These are phyloP conservation scores for Poeciliopsis prolifica DNA, from an alignment of 2,113 vertebrate species.

Conservation along the genomic window DNA sequence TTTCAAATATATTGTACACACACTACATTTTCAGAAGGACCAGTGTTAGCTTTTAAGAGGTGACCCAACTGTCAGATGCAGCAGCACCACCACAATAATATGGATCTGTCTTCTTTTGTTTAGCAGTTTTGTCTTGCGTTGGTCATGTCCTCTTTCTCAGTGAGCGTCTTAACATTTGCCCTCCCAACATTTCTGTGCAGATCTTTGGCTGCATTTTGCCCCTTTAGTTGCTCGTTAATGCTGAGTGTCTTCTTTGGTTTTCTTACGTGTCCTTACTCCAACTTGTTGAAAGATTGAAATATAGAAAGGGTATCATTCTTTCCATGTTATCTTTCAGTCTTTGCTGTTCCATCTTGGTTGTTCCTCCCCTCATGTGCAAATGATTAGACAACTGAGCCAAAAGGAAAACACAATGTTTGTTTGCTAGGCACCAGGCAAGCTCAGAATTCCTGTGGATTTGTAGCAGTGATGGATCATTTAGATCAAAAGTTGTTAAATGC, in stretches of 20 bases:
- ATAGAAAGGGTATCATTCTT: conserved; percentile 50
- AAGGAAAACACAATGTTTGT: conserved; percentile 71
- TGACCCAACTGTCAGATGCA: conserved; percentile 3
- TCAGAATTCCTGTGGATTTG: conserved; percentile 70
- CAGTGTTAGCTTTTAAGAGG: conserved; percentile 5
- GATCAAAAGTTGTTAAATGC: conserved; percentile 63
- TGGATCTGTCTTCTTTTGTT: background rate
- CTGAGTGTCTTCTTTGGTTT: conserved; percentile 27
- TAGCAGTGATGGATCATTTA: conserved; percentile 45
- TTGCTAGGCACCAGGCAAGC: conserved; percentile 64
- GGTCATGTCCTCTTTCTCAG: conserved; percentile 1
- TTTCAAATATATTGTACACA: conserved; percentile 9
- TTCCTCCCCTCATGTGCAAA: conserved; percentile 73
- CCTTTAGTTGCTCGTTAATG: conserved; percentile 10
- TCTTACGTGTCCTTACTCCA: conserved; percentile 23
- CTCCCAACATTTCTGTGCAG: conserved; percentile 12
- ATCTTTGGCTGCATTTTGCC: conserved; percentile 22
- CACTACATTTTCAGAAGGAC: conserved; percentile 5
- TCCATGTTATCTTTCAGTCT: conserved; percentile 32
- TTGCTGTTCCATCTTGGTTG: conserved; percentile 52
- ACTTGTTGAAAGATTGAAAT: conserved; percentile 53
- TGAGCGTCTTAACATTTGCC: background rate
- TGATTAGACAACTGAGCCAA: conserved; percentile 68
- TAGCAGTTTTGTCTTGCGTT: background rate
- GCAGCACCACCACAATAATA: background rate